Conservation (phyloP, 2,113 vertebrate species). For the Sylvia atricapilla region DNA sequence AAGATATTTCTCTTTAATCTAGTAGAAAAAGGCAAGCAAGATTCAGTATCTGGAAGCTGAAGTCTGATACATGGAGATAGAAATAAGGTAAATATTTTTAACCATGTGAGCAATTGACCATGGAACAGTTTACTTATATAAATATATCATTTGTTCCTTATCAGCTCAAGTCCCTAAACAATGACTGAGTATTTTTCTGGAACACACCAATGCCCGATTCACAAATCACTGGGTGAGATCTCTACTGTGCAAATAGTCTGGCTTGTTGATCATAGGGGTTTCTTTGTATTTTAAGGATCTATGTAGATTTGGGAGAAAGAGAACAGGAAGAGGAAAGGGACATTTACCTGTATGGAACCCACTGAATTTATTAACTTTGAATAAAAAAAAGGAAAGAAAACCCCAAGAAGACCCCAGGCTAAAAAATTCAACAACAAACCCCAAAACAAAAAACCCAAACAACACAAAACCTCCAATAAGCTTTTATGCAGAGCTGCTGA, state of each 20-base stretch:
- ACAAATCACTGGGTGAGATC: background rate
- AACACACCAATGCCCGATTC: background rate
- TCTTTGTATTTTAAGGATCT: background rate
- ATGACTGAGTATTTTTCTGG: background rate
- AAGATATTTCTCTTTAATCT: background rate
- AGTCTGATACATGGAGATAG: background rate
- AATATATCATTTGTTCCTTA: background rate
- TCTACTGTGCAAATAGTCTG: background rate
- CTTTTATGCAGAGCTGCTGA: background rate
- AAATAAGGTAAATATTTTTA: background rate
- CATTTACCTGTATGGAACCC: background rate
- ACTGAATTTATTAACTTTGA: background rate
- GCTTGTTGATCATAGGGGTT: background rate
- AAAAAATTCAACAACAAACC: background rate
- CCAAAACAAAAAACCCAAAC: background rate
- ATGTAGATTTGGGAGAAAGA: background rate
- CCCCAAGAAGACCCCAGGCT: rapidly evolving
- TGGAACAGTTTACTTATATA: background rate
- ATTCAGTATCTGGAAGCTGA: background rate
- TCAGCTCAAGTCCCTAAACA: background rate
- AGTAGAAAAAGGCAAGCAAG: background rate
- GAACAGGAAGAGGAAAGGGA: background rate
- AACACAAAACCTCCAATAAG: background rate
- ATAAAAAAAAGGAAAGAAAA: background rate
- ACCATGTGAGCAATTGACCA: background rate